Evolutionary conservation across 1,140 invertebrate species (phyloP), one percentile per base, ranked within the genome.

Genomic region (Leptinotarsa lineolata): DNA sequence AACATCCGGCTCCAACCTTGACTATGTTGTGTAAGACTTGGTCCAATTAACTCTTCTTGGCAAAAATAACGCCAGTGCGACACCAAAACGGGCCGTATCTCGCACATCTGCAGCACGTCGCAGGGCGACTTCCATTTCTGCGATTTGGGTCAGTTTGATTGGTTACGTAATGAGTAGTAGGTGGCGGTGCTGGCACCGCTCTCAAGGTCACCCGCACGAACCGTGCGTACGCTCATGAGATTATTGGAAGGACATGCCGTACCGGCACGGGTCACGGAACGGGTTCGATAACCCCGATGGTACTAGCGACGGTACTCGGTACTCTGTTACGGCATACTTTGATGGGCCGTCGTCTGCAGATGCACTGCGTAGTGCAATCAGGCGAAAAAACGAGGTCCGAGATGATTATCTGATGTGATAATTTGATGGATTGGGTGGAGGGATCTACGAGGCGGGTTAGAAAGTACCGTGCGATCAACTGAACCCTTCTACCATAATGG

Each of bases 91-190:
- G 48, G 48, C 48, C 48, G n/a, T 15, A 54, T 16, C 13, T 16
- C 11, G 48, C 48, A 20, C 61, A 63, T 63, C 61, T 22, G 61
- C 61, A 22, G 16, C 61, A 63, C 48, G 24, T 24, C n/a, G 16
- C 39, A 24, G 22, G 21, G 22, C 63, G 39, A 65, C 63, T 65
- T 65, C 39, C 63, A 21, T 65, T 65, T n/a, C 63, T 65, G 63
- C 24, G 46, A 68, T 68, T 68, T 68, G 44, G 67, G 67, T 68
- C 67, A 68, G 24, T 18, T 21, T 6, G 22, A 68, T 45, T 58
- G 21, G 45, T 68, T 68, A 68, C 67, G 45, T 68, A 68, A 68
- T 68, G 21, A 46, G 30, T 68, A 68, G 67, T 68, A 68, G 67
- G 67, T 68, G 67, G 67, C 48, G 45, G 46, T 20, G 44, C 22